Base-by-base conservation (phyloP, 2,113 vertebrate species). In the Heterocephalus glaber region DNA sequence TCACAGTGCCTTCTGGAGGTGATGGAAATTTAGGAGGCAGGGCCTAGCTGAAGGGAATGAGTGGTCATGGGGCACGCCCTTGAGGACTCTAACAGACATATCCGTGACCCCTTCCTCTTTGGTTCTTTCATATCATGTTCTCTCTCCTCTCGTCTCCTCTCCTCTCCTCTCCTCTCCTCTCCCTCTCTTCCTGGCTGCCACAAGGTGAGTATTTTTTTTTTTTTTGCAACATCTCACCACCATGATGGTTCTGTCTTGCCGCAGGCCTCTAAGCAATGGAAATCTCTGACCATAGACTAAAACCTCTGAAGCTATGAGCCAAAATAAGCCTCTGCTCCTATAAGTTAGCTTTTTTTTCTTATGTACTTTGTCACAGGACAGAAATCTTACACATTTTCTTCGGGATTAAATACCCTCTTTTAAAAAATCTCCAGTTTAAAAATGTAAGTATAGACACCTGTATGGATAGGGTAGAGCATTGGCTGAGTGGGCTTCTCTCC, bases 401-500 rank as follows among this genome's bases (percentile, higher is more conserved):
- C 54, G 86, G 56, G 72, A 91, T 79, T 89, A 76, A 91, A 83
- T 86, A 4, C 6, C 10, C 9, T 63, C 30, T 9, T 52, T 76
- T 93, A 77, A 5, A 96, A 84, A 90, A 63, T 28, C 8, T 7
- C 84, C 10, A 28, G 24, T 80, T 93, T 86, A 70, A 95, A 89
- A 61, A 54, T 56, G 82, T 90, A 92, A 89, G 72, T 17, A 58
- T 4, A 83, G 52, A 70, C 24, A 68, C 22, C 6, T 81, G 11
- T 14, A 41, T 26, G 56, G 4, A 22, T 16, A 65, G 10, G 30
- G 22, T 79, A 28, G 19, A 89, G 4, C 0, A 17, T 17, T 60
- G 92, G 79, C 93, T 96, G 92, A 97, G 96, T 61, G 95, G 94
- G 86, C 89, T 96, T 95, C 90, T 92, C 20, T 92, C 86, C 83